A percentile compares a stretch with the other conserved stretches of the same genome.
Evolutionary conservation across 1,140 invertebrate genomes (phyloP).

Genomic region (Eubasilissa regina): DNA sequence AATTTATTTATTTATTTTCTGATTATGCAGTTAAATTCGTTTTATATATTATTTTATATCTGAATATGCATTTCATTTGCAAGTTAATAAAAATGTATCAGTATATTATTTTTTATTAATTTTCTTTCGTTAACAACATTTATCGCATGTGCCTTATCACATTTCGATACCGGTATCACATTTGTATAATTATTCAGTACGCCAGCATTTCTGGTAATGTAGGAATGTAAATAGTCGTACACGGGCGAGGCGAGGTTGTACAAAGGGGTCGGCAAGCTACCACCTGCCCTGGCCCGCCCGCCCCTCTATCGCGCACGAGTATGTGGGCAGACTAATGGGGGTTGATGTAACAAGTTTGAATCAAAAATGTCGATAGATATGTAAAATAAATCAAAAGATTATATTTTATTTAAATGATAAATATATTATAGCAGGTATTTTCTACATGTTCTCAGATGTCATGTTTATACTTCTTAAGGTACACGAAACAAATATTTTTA

Average conservation of each 20-base stretch:
- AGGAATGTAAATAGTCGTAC: slow-evolving; percentile 36
- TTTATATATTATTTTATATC: too few relatives aligned
- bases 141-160: background rate
- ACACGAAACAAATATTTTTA: too few relatives aligned
- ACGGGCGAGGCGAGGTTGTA: background rate
- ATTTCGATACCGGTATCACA: slow-evolving; percentile 19
- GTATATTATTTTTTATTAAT: background rate
- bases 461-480: too few relatives aligned
- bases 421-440: too few relatives aligned
- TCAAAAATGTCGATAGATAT: background rate
- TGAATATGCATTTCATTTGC: too few relatives aligned
- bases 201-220: slow-evolving; percentile 21
- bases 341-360: slow-evolving; percentile 26
- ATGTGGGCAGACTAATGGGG: slow-evolving; percentile 32
- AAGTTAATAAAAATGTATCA: background rate
- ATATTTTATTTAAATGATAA: background rate
- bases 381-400: background rate
- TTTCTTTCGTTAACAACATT: background rate
- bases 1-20: too few relatives aligned
- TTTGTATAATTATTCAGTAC: slow-evolving; percentile 9
- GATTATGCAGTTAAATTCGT: too few relatives aligned
- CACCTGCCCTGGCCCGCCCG: background rate
- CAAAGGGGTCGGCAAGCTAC: background rate
- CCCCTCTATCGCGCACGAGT: slow-evolving; percentile 3
- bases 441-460: too few relatives aligned